Evolutionary conservation across 2,113 vertebrate species (phyloP).

Genomic region (Oreochromis spilurus): DNA sequence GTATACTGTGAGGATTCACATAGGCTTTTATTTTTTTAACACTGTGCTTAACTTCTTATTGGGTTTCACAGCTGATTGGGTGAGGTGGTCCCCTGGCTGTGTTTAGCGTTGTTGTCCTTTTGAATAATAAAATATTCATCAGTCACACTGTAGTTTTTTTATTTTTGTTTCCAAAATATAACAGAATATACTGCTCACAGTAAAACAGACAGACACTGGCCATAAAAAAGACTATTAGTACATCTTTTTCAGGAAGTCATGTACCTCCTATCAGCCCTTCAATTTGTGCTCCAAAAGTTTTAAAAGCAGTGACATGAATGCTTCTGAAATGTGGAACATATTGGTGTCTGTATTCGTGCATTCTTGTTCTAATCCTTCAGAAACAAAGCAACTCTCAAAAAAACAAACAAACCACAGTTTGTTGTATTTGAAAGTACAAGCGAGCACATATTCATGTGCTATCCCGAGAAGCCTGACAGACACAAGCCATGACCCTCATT

Average conservation of each 20-base stretch:
- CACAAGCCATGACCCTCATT: conserved; percentile 5
- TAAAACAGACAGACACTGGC: not conserved
- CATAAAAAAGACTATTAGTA: not conserved
- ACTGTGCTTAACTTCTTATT: not conserved
- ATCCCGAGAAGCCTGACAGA: conserved; percentile 1
- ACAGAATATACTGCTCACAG: not conserved
- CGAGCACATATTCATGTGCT: not conserved
- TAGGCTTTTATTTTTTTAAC: not conserved
- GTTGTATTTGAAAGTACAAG: not conserved
- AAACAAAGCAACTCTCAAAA: not conserved
- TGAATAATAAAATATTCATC: not conserved
- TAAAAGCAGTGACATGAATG: not conserved
- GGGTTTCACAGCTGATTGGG: not conserved
- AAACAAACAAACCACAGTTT: not conserved
- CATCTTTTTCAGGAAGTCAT: not conserved
- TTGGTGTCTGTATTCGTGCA: not conserved
- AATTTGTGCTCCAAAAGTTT: not conserved
- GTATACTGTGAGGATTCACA: not conserved
- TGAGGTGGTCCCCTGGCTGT: not conserved
- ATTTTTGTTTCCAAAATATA: not conserved
- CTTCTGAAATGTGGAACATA: not conserved
- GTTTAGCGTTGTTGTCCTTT: not conserved
- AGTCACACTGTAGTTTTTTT: not conserved
- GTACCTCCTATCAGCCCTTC: not conserved
- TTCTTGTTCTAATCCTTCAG: not conserved